Evolutionary conservation across 2,888 invertebrate species (phyloP).

Genomic region (Apotomis capreana): DNA sequence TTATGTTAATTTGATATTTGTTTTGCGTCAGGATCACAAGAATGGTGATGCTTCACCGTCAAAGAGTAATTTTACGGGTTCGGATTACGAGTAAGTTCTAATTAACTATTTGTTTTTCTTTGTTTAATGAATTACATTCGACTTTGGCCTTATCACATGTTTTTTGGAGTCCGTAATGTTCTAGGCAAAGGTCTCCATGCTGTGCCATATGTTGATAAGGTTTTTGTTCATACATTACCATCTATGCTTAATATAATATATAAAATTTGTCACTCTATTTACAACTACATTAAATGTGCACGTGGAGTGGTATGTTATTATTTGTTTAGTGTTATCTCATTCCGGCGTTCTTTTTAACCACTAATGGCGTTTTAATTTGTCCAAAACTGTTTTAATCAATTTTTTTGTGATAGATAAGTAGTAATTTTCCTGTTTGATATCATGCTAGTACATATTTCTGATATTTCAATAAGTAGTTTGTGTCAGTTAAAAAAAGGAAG

Average conservation of each 20-base stretch:
- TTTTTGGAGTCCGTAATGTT: background rate
- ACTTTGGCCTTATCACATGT: slow-evolving; percentile 33
- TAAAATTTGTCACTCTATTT: background rate
- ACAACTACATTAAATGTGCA: background rate
- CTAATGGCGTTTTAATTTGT: slow-evolving; percentile 8
- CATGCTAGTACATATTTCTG: too few species aligned
- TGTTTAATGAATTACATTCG: slow-evolving; percentile 48
- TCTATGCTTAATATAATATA: slow-evolving; percentile 1
- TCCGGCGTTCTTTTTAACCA: background rate
- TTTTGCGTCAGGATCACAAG: slow-evolving; percentile 38
- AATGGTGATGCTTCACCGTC: slow-evolving; percentile 52
- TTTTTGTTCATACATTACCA: slow-evolving; percentile 8
- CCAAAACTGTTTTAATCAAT: background rate
- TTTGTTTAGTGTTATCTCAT: background rate
- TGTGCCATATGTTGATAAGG: slow-evolving; percentile 5
- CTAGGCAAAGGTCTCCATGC: background rate
- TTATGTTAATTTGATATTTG: slow-evolving; percentile 23
- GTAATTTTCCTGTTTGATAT: too few species aligned
- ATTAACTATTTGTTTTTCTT: slow-evolving; percentile 40
- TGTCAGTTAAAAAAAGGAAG: too few species aligned
- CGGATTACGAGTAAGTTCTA: slow-evolving; percentile 70
- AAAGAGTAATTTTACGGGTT: slow-evolving; percentile 56
- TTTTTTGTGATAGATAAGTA: too few species aligned
- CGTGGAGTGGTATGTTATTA: background rate
- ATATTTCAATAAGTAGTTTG: too few species aligned